A percentile compares a stretch with the other conserved stretches of the same genome.
phyloP scores from a whole-genome alignment of 2,888 invertebrate species.

The Heliconius aoede region DNA sequence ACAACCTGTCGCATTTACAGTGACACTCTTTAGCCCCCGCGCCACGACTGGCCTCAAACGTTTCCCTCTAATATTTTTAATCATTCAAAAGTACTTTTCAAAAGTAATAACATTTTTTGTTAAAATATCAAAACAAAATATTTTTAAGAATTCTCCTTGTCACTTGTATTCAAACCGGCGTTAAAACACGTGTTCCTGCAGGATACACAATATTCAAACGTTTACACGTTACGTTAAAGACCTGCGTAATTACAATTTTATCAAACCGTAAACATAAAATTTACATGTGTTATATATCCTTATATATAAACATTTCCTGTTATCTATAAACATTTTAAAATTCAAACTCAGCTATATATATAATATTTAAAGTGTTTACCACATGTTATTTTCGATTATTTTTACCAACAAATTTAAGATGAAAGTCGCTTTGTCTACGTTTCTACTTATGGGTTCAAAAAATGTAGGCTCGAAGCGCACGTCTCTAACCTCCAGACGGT shows the following conservation, averaged over 20 bases:
- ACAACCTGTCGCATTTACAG: too few relatives aligned
- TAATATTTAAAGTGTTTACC: too few relatives aligned
- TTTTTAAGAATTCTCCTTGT: too few relatives aligned
- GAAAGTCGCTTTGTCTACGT: constrained; percentile 7
- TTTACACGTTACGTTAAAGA: neutral
- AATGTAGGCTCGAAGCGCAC: constrained; percentile 11
- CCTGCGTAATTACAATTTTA: neutral
- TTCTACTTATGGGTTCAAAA: constrained; percentile 3
- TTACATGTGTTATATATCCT: neutral
- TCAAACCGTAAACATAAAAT: neutral
- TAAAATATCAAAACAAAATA: neutral
- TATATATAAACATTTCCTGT: too few relatives aligned
- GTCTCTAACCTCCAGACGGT: constrained; percentile 19
- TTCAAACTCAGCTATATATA: too few relatives aligned
- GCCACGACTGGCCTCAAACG: too few relatives aligned
- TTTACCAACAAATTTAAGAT: neutral
- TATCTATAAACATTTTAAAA: too few relatives aligned
- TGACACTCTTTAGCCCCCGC: too few relatives aligned
- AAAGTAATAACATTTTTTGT: neutral
- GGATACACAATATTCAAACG: neutral
- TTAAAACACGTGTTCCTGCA: neutral
- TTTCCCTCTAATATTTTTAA: too few relatives aligned
- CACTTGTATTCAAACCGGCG: neutral
- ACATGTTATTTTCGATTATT: constrained; percentile 1
- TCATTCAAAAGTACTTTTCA: neutral